A percentile compares a stretch with the other conserved stretches of the same genome.
These are phyloP conservation scores for Procambarus virginalis DNA, from an alignment of 1,140 invertebrate genomes.

Conservation along the genomic window DNA sequence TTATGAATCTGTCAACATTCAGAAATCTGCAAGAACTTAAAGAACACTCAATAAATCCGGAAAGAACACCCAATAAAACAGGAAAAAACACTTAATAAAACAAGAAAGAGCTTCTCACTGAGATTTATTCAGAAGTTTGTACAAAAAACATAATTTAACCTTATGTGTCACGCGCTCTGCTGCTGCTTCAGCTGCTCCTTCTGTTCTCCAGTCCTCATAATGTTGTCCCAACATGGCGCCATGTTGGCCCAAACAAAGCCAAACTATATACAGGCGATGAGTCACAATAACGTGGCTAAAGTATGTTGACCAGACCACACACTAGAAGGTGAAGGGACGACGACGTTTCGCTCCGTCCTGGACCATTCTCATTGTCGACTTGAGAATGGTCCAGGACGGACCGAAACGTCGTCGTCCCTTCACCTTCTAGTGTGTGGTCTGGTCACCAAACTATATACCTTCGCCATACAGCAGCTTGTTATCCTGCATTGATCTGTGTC, in stretches of 20 bases:
- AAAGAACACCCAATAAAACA: too few relatives aligned
- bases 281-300: too few relatives aligned
- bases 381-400: too few relatives aligned
- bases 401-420: too few relatives aligned
- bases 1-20: too few relatives aligned
- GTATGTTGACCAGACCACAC: too few relatives aligned
- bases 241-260: not conserved
- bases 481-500: too few relatives aligned
- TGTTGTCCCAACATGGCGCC: not conserved
- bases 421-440: too few relatives aligned
- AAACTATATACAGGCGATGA: too few relatives aligned
- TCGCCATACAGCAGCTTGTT: not conserved
- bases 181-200: not conserved
- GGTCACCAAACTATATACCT: not conserved
- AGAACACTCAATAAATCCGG: not conserved
- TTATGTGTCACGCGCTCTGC: not conserved
- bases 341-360: too few relatives aligned
- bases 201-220: not conserved
- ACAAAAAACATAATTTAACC: not conserved
- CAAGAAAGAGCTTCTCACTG: not conserved
- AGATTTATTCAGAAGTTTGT: conserved; percentile 2
- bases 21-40: not conserved
- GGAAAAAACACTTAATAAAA: not conserved
- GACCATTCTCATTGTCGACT: too few relatives aligned
- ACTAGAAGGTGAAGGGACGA: too few relatives aligned